Evolutionary conservation across 2,888 invertebrate species (phyloP).

Genomic region (Heliconius charithonia): DNA sequence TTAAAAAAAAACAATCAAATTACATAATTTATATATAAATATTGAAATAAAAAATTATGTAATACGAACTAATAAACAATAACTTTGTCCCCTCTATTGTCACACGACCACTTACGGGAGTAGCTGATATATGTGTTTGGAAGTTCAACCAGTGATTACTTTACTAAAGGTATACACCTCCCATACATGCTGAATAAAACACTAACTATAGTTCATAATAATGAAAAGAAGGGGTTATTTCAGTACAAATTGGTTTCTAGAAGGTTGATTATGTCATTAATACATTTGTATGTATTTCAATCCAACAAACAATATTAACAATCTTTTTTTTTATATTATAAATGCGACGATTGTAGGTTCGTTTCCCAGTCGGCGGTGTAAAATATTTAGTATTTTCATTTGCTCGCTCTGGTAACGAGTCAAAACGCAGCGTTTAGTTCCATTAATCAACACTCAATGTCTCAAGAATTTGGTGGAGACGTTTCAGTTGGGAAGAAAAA

Average conservation of each 20-base stretch:
- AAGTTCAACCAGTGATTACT: slow-evolving; percentile 10
- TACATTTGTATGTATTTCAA: not conserved
- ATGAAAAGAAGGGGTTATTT: slow-evolving; percentile 14
- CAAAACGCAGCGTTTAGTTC: no score
- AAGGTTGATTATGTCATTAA: not conserved
- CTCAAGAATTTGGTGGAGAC: no score
- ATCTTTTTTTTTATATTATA: no score
- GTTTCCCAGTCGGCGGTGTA: no score
- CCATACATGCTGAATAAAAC: not conserved
- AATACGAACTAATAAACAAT: not conserved
- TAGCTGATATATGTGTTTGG: slow-evolving; percentile 5
- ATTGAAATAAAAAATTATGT: not conserved
- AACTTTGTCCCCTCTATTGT: not conserved
- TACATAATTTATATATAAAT: not conserved
- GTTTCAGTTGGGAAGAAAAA: no score
- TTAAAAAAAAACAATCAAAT: not conserved
- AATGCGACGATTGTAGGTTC: no score
- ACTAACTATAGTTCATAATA: slow-evolving; percentile 10
- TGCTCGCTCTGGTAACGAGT: no score
- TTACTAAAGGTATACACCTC: not conserved
- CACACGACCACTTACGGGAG: not conserved
- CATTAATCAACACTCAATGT: no score
- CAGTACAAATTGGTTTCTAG: not conserved
- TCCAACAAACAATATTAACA: not conserved
- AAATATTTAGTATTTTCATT: no score